These are phyloP conservation scores for Corythaixoides concolor DNA, from an alignment of 2,113 vertebrate species.

Conservation along the genomic window DNA sequence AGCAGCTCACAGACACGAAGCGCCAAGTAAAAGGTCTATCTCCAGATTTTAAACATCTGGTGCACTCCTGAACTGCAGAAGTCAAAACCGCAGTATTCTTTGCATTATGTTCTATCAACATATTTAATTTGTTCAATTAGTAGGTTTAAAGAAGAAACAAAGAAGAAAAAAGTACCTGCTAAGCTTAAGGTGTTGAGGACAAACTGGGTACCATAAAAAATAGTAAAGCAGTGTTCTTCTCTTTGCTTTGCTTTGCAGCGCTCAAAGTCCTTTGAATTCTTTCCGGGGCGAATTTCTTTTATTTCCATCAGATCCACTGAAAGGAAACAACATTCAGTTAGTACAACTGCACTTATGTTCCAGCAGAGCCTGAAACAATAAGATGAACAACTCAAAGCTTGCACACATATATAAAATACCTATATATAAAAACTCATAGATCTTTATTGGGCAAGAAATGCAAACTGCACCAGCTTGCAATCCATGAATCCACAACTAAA, in stretches of 20 bases:
- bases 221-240: conserved; percentile 88
- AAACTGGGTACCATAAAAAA: conserved; percentile 93
- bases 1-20: neutral
- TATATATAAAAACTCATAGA: neutral
- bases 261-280: conserved; percentile 94
- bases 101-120: neutral
- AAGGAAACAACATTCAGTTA: conserved; percentile 49
- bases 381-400: neutral
- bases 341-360: neutral
- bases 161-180: conserved; percentile 76
- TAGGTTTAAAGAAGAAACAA: neutral
- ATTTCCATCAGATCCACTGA: conserved; percentile 95
- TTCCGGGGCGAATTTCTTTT: conserved; percentile 90
- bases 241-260: conserved; percentile 86
- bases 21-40: neutral
- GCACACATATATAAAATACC: neutral
- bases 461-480: neutral
- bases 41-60: neutral
- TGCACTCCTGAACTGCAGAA: neutral
- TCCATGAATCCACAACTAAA: neutral
- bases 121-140: neutral
- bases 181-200: conserved; percentile 93
- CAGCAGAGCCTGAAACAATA: neutral
- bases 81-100: neutral
- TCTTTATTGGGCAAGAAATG: neutral